These are phyloP conservation scores for Perca schrenkii DNA, from an alignment of 2,113 vertebrate species.

Conservation along the genomic window DNA sequence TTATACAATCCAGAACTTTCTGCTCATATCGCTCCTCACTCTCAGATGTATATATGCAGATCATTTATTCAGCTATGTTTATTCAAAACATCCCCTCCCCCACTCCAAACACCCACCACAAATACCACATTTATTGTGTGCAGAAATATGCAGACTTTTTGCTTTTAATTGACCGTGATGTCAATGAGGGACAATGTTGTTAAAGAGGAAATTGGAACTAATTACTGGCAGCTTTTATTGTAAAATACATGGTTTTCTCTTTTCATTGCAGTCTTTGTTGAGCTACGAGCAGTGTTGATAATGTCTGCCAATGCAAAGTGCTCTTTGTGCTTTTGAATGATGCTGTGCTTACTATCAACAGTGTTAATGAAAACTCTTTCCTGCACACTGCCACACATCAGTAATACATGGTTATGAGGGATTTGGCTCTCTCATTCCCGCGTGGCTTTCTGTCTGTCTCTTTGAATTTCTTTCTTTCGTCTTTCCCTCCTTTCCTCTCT, in stretches of 20 bases:
- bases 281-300: constrained; percentile 42
- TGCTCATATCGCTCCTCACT: background rate
- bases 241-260: constrained; percentile 24
- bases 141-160: background rate
- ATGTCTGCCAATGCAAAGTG: constrained; percentile 57
- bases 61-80: constrained; percentile 45
- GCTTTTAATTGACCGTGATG: constrained; percentile 35
- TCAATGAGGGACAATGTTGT: constrained; percentile 35
- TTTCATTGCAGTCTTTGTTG: constrained; percentile 47
- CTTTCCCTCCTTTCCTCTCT: constrained; percentile 30
- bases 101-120: constrained; percentile 8
- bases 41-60: constrained; percentile 17
- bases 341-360: constrained; percentile 58
- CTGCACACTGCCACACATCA: constrained; percentile 57
- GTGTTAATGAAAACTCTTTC: constrained; percentile 64
- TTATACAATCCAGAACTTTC: background rate
- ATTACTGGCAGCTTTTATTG: constrained; percentile 38
- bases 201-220: constrained; percentile 28
- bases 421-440: constrained; percentile 42
- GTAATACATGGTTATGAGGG: constrained; percentile 60
- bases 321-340: constrained; percentile 61
- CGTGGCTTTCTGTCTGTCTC: constrained; percentile 55
- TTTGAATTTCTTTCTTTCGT: constrained; percentile 59
- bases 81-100: background rate
- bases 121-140: background rate